These are phyloP conservation scores for Calyptommatus sinebrachiatus DNA, from an alignment of 2,113 vertebrate species.

Conservation along the genomic window DNA sequence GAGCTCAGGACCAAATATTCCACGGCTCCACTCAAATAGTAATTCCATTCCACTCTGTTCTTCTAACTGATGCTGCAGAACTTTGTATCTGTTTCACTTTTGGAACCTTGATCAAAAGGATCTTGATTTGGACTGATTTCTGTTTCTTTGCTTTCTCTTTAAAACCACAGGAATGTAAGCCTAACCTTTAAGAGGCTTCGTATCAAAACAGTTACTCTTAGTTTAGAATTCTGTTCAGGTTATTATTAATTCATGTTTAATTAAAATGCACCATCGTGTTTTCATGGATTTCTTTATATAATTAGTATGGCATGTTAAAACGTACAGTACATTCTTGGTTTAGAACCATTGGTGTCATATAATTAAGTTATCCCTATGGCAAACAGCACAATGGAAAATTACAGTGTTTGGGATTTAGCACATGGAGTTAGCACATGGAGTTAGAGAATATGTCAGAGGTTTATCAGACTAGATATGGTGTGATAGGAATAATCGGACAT, in stretches of 20 bases:
- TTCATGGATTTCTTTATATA: background rate
- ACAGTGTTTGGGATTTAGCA: background rate
- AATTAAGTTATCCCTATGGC: background rate
- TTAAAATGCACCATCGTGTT: background rate
- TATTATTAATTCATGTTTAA: conserved; percentile 12
- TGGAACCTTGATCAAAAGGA: background rate
- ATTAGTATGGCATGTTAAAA: background rate
- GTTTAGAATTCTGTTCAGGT: background rate
- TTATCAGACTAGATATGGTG: background rate
- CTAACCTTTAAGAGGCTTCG: background rate
- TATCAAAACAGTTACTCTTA: conserved; percentile 3
- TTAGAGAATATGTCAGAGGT: background rate
- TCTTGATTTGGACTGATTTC: background rate
- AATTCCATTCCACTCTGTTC: too few species aligned
- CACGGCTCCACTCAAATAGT: too few species aligned
- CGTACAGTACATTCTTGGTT: background rate
- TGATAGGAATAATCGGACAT: background rate
- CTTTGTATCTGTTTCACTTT: background rate
- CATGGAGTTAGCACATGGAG: background rate
- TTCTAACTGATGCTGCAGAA: too few species aligned
- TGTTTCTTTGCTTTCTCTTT: background rate
- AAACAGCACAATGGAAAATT: background rate
- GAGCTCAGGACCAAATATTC: too few species aligned
- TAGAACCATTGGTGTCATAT: background rate
- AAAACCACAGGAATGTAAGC: background rate